Base-by-base conservation (phyloP, 2,888 invertebrate genomes). In the Hyles lineata region DNA sequence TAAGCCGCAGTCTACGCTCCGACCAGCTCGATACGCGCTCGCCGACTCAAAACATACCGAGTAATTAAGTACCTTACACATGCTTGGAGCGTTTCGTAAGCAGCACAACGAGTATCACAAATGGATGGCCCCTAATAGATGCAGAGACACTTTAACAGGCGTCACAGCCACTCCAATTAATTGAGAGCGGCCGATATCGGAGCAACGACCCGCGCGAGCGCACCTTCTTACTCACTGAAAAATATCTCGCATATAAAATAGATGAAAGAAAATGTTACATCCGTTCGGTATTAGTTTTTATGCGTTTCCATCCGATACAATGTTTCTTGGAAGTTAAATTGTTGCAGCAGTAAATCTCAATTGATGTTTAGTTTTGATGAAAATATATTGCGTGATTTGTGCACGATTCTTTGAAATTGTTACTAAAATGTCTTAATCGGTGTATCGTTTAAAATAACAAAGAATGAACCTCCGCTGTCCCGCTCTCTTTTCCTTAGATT, bases 151-250 rank as follows among this genome's bases (percentile, higher is more conserved):
- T 80, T 77, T 77, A 79, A 75, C 74, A 76, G 62, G 59, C 69
- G 59, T 58, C 72, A 62, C 78, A 77, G 74, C 78, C 82, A 82
- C 84, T 83, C 82, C 74, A 77, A 76, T 72, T 84, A 86, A 85
- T 85, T 85, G 85, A 85, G 25, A 61, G 25, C 60, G 67, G 43
- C 84, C 84, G 85, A 73, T 74, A 75, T 76, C 76, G 74, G 75
- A 75, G 80, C 83, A 84, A 84, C 81, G 87, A 85, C 87, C 85
- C 83, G 72, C 83, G 85, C 83, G 79, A 77, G 85, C 85, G 85
- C 87, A 85, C 81, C 84, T 83, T 43, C 67, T 67, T 21, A 23
- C 67, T 67, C 67, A 67, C 50, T 67, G 67, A 67, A 67, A 67
- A 50, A 23, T 67, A 67, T 67, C 43, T 23, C 43, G 67, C 23